Base-by-base conservation (phyloP, 2,797 vertebrate genomes). In the Cossypha niveicapilla region DNA sequence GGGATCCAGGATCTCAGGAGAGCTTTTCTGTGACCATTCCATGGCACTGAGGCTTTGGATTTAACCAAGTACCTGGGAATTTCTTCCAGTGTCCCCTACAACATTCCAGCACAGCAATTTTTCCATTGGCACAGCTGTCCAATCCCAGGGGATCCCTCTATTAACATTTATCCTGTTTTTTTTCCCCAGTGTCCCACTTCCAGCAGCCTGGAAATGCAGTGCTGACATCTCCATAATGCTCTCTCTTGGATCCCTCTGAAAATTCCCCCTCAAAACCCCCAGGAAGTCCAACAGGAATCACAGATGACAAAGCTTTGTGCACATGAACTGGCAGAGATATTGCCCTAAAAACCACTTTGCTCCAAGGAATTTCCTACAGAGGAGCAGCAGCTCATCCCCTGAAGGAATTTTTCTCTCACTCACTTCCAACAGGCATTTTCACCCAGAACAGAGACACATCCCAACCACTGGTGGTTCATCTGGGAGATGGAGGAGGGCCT, bases 321-420 rank as follows among this genome's bases (percentile, higher is more conserved):
- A 73, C 75, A 5, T 2, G 28, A 6, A n/a, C n/a, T 5, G 6
- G 25, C 48, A 71, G 62, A 75, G 18, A 9, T 17, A 11, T 37
- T 44, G 45, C 45, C 7, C 80, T 72, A 17, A 45, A 71, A 77
- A 11, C 0, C 66, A 30, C 10, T 42, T 81, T 60, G 62, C 66
- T 78, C 54, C 27, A 3, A 75, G 84, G 74, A 63, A 17, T 65
- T 90, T 78, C 28, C 61, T 67, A 1, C 24, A 7, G 21, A 68
- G 73, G 27, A 77, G 53, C 66, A 61, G 34, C 41, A 32, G 73
- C 74, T 48, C 82, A 47, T 37, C 84, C 80, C 89, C 93, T 86
- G 77, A 75, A 92, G 86, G 66, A 61, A 42, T 91, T 94, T 93
- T 93, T 35, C 70, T 44, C 73, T 81, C 48, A 28, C 34, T 93